phyloP scores from a whole-genome alignment of 2,888 invertebrate genomes.

The Apotomis betuletana region DNA sequence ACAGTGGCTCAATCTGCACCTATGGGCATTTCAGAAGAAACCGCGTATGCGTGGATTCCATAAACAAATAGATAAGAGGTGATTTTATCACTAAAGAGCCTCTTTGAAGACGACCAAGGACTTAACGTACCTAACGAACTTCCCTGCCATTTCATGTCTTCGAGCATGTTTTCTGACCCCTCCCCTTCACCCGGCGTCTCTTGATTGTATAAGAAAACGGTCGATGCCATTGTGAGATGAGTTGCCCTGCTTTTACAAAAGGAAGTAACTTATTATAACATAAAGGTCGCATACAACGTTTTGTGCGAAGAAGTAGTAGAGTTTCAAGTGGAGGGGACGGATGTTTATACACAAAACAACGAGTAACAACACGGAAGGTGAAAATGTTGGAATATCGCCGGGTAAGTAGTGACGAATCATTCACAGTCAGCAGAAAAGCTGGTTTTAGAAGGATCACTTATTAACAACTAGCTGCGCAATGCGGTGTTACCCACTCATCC shows the following conservation, averaged over 20 bases:
- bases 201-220: constrained; percentile 23
- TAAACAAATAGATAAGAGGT: no score
- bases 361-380: constrained; percentile 5
- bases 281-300: constrained; percentile 2
- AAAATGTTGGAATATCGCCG: constrained; percentile 14
- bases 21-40: no score
- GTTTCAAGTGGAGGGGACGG: constrained; percentile 28
- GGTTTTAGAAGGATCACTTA: neutral
- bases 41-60: no score
- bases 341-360: constrained; percentile 18
- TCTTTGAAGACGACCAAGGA: neutral
- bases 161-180: constrained; percentile 21
- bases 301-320: neutral
- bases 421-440: neutral
- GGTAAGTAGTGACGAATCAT: neutral
- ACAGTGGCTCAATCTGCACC: no score
- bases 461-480: neutral
- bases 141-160: neutral
- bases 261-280: neutral
- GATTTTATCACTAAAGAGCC: neutral
- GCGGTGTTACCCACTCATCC: no score
- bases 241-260: neutral
- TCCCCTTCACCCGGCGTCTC: constrained; percentile 8
- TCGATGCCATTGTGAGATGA: constrained; percentile 9
- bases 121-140: neutral